Evolutionary conservation across 2,797 vertebrate species (phyloP).

Genomic region (Hydrophis major): DNA sequence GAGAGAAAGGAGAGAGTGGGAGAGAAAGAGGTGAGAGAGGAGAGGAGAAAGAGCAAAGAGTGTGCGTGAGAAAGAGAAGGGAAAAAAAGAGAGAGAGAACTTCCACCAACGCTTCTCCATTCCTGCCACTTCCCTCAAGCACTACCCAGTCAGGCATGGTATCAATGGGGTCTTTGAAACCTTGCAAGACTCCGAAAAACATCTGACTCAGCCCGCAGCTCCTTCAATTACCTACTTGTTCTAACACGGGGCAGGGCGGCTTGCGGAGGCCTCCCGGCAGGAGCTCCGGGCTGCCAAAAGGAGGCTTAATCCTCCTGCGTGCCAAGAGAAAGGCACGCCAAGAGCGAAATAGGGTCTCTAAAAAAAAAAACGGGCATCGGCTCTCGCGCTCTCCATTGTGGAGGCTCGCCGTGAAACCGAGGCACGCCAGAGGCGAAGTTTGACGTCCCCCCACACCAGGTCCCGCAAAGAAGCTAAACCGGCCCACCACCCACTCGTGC

Average conservation of each 20-base stretch:
- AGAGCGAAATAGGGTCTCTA: neutral
- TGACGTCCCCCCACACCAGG: neutral
- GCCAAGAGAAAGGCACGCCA: neutral
- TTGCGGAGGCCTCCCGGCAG: neutral
- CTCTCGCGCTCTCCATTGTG: neutral
- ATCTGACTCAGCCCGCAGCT: slow-evolving; percentile 36
- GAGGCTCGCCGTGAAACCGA: neutral
- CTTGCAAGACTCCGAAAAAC: neutral
- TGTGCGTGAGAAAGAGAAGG: too few relatives aligned
- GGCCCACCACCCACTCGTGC: too few relatives aligned
- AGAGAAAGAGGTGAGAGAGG: too few relatives aligned
- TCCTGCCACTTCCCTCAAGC: neutral
- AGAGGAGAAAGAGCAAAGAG: too few relatives aligned
- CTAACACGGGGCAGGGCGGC: neutral
- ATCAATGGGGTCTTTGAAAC: slow-evolving; percentile 44
- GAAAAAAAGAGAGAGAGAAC: too few relatives aligned
- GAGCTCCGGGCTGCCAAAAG: neutral
- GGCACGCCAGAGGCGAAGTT: neutral
- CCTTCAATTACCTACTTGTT: slow-evolving; percentile 55
- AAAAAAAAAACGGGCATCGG: neutral
- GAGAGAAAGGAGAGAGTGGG: too few relatives aligned
- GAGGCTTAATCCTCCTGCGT: neutral
- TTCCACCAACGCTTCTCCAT: neutral
- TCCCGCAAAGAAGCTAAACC: neutral
- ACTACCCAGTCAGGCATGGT: accelerated